These are phyloP conservation scores for Zonotrichia leucophrys DNA, from an alignment of 2,113 vertebrate genomes.

Conservation along the genomic window DNA sequence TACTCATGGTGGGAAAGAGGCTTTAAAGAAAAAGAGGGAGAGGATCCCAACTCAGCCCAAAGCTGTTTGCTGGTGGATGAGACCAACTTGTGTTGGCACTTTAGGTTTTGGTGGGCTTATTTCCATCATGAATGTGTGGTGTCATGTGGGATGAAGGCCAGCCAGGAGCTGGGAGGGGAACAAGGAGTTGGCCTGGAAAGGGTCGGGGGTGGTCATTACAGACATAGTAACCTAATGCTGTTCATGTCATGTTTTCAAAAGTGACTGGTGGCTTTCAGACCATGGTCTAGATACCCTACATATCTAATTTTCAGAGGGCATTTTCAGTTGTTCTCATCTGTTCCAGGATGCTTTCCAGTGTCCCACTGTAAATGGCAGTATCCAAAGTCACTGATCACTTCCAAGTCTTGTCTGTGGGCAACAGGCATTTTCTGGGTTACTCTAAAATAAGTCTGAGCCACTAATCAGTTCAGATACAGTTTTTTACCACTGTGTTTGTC, in stretches of 20 bases:
- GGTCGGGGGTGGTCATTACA: background rate
- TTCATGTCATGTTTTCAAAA: background rate
- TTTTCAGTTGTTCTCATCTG: background rate
- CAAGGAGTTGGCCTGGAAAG: background rate
- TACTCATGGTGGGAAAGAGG: background rate
- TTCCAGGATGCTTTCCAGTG: background rate
- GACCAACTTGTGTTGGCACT: background rate
- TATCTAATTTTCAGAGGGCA: background rate
- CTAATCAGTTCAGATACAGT: constrained; percentile 13
- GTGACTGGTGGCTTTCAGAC: background rate
- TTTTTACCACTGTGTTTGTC: constrained; percentile 20
- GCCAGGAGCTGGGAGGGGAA: background rate
- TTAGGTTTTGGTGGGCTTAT: background rate
- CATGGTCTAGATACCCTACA: background rate
- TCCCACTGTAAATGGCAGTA: background rate
- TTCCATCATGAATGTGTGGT: background rate
- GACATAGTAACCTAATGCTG: background rate
- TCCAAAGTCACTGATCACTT: background rate
- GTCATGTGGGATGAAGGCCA: background rate
- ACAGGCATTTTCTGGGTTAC: background rate
- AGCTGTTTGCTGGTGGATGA: background rate
- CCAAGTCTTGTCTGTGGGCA: background rate
- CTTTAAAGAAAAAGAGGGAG: background rate
- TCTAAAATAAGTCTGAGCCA: background rate
- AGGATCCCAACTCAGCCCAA: background rate